Percentiles rank a stretch among this genome's conserved stretches.
These are phyloP conservation scores for Agrypnus murinus DNA, from an alignment of 2,888 invertebrate species.

Conservation along the genomic window DNA sequence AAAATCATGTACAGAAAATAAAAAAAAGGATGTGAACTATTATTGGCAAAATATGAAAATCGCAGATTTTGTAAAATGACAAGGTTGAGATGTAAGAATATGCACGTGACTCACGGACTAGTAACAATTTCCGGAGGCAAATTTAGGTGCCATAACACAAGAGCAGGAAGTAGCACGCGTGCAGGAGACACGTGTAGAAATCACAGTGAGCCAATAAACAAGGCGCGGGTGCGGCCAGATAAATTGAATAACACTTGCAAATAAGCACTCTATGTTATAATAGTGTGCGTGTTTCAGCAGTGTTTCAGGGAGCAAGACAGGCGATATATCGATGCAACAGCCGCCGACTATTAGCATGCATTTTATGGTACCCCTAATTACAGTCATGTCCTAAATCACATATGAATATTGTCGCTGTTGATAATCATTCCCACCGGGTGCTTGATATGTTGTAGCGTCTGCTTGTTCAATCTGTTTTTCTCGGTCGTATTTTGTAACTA, in stretches of 20 bases:
- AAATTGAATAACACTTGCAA: slow-evolving; percentile 73
- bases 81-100: slow-evolving; percentile 38
- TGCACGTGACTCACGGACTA: slow-evolving; percentile 60
- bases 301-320: slow-evolving; percentile 64
- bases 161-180: slow-evolving; percentile 64
- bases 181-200: slow-evolving; percentile 69
- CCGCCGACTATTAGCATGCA: slow-evolving; percentile 66
- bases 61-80: slow-evolving; percentile 14
- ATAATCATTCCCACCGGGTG: slow-evolving; percentile 63
- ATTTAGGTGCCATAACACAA: slow-evolving; percentile 55
- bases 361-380: slow-evolving; percentile 66
- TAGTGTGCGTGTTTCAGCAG: slow-evolving; percentile 65
- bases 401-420: slow-evolving; percentile 65
- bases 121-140: slow-evolving; percentile 57
- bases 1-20: too few species aligned
- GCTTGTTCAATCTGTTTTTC: slow-evolving; percentile 49
- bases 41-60: slow-evolving; percentile 24
- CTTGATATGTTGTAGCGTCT: slow-evolving; percentile 56
- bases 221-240: slow-evolving; percentile 70
- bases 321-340: slow-evolving; percentile 69
- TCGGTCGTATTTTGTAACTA: slow-evolving; percentile 42
- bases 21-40: not conserved
- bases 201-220: slow-evolving; percentile 70
- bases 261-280: slow-evolving; percentile 70
- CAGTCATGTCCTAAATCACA: slow-evolving; percentile 68